These are phyloP conservation scores for Lepisosteus osseus DNA, from an alignment of 2,113 vertebrate species.

Conservation along the genomic window DNA sequence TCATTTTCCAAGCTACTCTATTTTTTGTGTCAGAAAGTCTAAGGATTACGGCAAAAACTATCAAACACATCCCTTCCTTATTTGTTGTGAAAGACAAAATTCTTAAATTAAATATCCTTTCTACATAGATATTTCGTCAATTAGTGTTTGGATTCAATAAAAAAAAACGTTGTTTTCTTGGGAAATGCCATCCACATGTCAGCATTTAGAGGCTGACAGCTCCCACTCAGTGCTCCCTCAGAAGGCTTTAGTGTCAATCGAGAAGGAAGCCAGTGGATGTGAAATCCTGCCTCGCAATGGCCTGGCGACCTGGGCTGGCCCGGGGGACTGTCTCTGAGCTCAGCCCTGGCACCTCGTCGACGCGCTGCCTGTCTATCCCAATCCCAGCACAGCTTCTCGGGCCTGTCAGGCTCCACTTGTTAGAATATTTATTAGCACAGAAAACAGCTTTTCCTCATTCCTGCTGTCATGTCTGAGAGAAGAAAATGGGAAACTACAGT, in stretches of 20 bases:
- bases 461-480: conserved; percentile 48
- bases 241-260: conserved; percentile 11
- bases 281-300: conserved; percentile 11
- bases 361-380: conserved; percentile 35
- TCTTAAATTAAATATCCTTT: too few relatives aligned
- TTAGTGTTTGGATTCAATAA: not conserved
- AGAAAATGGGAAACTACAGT: conserved; percentile 20
- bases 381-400: conserved; percentile 27
- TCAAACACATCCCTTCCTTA: too few relatives aligned
- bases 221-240: conserved; percentile 10
- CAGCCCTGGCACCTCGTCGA: conserved; percentile 3
- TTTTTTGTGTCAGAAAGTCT: too few relatives aligned
- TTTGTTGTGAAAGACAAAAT: too few relatives aligned
- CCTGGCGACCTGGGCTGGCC: conserved; percentile 12
- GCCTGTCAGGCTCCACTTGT: conserved; percentile 41
- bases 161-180: not conserved
- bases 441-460: conserved; percentile 56
- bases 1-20: not conserved
- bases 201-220: conserved; percentile 5
- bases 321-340: conserved; percentile 1
- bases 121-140: not conserved
- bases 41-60: too few relatives aligned
- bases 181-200: conserved; percentile 14
- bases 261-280: conserved; percentile 1
- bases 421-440: conserved; percentile 51